These are phyloP conservation scores for Crossocerus cetratus DNA, from an alignment of 2,888 invertebrate species.

Conservation along the genomic window DNA sequence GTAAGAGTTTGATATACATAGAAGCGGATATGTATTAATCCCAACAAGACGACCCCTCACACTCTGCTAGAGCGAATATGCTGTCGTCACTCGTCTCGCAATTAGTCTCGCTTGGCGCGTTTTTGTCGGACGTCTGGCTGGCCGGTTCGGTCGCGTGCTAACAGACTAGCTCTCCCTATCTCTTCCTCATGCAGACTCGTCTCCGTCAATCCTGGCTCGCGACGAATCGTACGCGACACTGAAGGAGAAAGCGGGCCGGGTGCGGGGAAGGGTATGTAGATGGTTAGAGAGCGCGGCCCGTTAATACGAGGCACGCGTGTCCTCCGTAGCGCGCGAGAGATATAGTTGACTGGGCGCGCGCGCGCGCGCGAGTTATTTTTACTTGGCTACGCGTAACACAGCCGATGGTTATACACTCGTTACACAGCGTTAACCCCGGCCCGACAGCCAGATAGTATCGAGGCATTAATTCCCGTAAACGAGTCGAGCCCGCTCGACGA, in stretches of 20 bases:
- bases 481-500: constrained; percentile 34
- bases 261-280: too few species aligned
- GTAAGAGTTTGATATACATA: neutral
- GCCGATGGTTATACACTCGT: constrained; percentile 48
- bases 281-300: constrained; percentile 6
- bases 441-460: constrained; percentile 51
- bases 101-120: constrained; percentile 62
- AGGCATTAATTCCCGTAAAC: constrained; percentile 60
- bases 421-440: constrained; percentile 52
- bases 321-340: constrained; percentile 27
- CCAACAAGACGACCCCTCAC: constrained; percentile 39
- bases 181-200: constrained; percentile 3
- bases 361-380: constrained; percentile 49
- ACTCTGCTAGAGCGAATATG: constrained; percentile 52
- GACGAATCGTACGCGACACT: neutral
- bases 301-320: constrained; percentile 45
- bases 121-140: constrained; percentile 53
- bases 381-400: constrained; percentile 29
- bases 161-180: constrained; percentile 13
- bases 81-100: constrained; percentile 63
- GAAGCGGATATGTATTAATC: constrained; percentile 26
- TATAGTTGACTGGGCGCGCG: constrained; percentile 37
- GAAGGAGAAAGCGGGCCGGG: too few species aligned
- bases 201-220: constrained; percentile 7
- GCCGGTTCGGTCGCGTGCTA: constrained; percentile 41